phyloP scores from a whole-genome alignment of 2,113 vertebrate species.

The Microcebus griseorufus region DNA sequence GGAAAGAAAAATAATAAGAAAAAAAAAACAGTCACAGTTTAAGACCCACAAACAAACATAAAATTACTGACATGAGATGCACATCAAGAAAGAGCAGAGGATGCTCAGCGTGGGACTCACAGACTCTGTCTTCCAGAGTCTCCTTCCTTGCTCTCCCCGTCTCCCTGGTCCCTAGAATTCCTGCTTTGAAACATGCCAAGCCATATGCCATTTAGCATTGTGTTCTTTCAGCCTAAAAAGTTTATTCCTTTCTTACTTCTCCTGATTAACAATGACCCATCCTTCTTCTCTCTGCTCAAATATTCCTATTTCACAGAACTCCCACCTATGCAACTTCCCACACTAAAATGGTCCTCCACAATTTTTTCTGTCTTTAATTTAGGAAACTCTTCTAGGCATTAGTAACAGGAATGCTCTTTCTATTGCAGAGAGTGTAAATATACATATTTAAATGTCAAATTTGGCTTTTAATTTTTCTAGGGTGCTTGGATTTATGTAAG shows the following conservation, averaged over 20 bases:
- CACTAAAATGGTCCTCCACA: not conserved
- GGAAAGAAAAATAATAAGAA: not conserved
- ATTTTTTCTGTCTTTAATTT: not conserved
- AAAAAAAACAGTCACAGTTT: not conserved
- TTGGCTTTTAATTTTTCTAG: not conserved
- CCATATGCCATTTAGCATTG: not conserved
- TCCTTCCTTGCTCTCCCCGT: not conserved
- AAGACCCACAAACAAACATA: not conserved
- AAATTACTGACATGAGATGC: not conserved
- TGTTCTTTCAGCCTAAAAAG: not conserved
- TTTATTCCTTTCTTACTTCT: not conserved
- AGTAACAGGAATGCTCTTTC: not conserved
- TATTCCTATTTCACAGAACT: not conserved
- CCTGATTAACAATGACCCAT: too few relatives aligned
- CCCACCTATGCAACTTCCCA: rapidly evolving
- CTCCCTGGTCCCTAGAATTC: not conserved
- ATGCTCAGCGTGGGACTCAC: not conserved
- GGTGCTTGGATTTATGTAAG: not conserved
- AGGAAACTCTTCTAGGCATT: not conserved
- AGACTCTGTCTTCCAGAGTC: rapidly evolving
- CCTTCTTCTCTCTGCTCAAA: not conserved
- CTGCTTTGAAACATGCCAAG: not conserved
- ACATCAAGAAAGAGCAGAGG: not conserved
- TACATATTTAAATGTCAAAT: not conserved
- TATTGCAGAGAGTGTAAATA: not conserved